Conservation (phyloP, 2,797 vertebrate genomes). For the Paramormyrops hopkinsi region DNA sequence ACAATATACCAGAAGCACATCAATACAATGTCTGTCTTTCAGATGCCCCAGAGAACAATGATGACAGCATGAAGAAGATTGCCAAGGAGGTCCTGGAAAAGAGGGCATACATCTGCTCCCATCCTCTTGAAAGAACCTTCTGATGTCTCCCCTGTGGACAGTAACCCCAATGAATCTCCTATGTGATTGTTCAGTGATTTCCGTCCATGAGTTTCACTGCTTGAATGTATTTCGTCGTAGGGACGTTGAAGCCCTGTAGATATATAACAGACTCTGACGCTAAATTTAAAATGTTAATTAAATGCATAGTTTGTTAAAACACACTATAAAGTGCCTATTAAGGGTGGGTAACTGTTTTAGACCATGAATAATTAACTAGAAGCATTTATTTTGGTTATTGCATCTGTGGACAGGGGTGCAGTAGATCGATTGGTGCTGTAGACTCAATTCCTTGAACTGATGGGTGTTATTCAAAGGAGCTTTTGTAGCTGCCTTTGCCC, state of each 20-base stretch:
- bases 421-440: not conserved
- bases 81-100: slow-evolving; percentile 74
- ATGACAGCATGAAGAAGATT: slow-evolving; percentile 81
- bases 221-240: not conserved
- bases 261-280: not conserved
- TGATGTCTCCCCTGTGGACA: slow-evolving; percentile 42
- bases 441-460: not conserved
- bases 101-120: slow-evolving; percentile 74
- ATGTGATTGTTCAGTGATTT: not conserved
- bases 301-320: not conserved
- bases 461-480: not conserved
- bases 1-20: not conserved
- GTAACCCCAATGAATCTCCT: not conserved
- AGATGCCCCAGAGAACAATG: slow-evolving; percentile 82
- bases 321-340: not conserved
- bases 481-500: not conserved
- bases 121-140: slow-evolving; percentile 78
- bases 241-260: not conserved
- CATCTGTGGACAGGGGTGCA: not conserved
- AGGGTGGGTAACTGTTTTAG: not conserved
- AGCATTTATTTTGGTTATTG: not conserved
- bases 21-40: slow-evolving; percentile 27
- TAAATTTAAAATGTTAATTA: not conserved
- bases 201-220: not conserved
- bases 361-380: not conserved